phyloP scores from a whole-genome alignment of 2,888 invertebrate genomes.

The Ischnus inquisitorius region DNA sequence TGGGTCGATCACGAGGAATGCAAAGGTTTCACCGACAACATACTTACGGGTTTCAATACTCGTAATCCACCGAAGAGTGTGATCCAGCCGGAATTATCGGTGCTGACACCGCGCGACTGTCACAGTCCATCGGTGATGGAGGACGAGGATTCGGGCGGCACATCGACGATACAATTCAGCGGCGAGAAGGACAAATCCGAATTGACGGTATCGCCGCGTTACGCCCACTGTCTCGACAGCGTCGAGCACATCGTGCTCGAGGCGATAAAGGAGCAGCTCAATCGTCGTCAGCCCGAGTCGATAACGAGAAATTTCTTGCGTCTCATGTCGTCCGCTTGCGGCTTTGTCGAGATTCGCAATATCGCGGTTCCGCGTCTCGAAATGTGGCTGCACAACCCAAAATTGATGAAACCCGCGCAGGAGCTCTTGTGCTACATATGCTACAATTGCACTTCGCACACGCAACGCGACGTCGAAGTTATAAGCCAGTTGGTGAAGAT shows the following conservation, averaged over 20 bases:
- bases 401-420: conserved; percentile 96
- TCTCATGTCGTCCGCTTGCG: conserved; percentile 93
- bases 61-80: conserved; percentile 91
- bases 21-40: conserved; percentile 96
- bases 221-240: conserved; percentile 88
- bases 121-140: conserved; percentile 83
- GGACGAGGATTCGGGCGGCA: conserved; percentile 81
- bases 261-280: conserved; percentile 94
- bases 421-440: conserved; percentile 96
- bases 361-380: conserved; percentile 94
- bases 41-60: conserved; percentile 94
- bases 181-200: conserved; percentile 84
- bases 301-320: conserved; percentile 96
- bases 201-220: conserved; percentile 87
- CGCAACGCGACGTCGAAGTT: conserved; percentile 90
- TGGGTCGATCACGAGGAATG: conserved; percentile 98
- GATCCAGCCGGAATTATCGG: conserved; percentile 87
- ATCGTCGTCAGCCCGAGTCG: conserved; percentile 93
- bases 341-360: conserved; percentile 94
- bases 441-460: conserved; percentile 93
- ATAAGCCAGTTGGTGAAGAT: conserved; percentile 95
- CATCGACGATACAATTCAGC: conserved; percentile 76
- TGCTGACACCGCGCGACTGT: conserved; percentile 81
- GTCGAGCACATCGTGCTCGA: conserved; percentile 94
- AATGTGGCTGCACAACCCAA: conserved; percentile 98